Percentiles rank a stretch among this genome's conserved stretches.
These are phyloP conservation scores for Tipula helvola DNA, from an alignment of 2,888 invertebrate genomes.

Conservation along the genomic window DNA sequence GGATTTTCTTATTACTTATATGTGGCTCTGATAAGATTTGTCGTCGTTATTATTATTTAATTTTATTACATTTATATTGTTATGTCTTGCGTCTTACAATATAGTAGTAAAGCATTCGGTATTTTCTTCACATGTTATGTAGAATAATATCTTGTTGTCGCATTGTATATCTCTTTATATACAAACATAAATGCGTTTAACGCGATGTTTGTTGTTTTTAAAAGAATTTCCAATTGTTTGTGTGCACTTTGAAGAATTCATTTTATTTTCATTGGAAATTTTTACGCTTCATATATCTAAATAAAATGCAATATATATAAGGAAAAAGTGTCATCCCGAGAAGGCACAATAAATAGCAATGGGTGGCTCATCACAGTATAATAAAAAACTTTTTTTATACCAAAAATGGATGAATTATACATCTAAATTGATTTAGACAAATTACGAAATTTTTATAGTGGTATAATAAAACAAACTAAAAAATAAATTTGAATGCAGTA, in stretches of 20 bases:
- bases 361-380: not conserved
- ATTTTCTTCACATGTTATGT: not conserved
- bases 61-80: constrained; percentile 4
- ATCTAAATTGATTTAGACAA: not conserved
- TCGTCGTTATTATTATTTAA: not conserved
- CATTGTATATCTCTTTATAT: not conserved
- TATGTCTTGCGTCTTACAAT: not conserved
- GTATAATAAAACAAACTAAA: not conserved
- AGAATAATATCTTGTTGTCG: not conserved
- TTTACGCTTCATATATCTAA: not conserved
- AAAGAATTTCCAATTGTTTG: not conserved
- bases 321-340: not conserved
- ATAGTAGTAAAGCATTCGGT: not conserved
- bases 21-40: not conserved
- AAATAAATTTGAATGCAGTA: not conserved
- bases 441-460: not conserved
- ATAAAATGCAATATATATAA: not conserved
- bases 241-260: not conserved
- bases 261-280: not conserved
- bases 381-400: not conserved
- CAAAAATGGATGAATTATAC: not conserved
- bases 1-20: not conserved
- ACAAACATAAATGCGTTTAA: not conserved
- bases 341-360: not conserved
- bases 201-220: not conserved